Conservation (phyloP, 1,140 invertebrate genomes). For the Drosophila sucinea region DNA sequence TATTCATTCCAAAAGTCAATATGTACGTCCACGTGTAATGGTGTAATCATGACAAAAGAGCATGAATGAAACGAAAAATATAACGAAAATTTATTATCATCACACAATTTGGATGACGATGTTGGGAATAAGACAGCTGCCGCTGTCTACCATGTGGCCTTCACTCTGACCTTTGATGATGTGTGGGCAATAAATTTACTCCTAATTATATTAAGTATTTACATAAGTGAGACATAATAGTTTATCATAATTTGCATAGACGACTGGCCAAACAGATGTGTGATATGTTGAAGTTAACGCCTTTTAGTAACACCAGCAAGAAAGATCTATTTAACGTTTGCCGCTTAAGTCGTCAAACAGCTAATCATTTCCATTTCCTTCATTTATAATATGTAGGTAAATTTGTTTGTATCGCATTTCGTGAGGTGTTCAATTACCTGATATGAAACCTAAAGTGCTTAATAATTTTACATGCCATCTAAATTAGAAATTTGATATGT, state of each 20-base stretch:
- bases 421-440: conserved; percentile 67
- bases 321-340: conserved; percentile 22
- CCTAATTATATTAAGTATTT: conserved; percentile 28
- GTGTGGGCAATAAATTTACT: conserved; percentile 5
- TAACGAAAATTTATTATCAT: conserved; percentile 59
- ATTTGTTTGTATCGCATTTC: conserved; percentile 49
- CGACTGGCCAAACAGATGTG: conserved; percentile 48
- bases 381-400: conserved; percentile 13
- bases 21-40: background rate
- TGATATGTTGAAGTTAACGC: conserved; percentile 51
- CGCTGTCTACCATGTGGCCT: conserved; percentile 36
- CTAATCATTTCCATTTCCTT: conserved; percentile 36
- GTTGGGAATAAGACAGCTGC: conserved; percentile 16
- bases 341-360: conserved; percentile 34
- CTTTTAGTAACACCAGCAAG: conserved; percentile 36
- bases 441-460: conserved; percentile 52
- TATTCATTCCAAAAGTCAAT: conserved; percentile 6
- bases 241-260: conserved; percentile 63
- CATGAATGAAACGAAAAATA: conserved; percentile 39
- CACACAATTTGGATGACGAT: background rate
- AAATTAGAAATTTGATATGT: conserved; percentile 38
- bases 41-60: conserved; percentile 52
- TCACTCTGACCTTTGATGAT: conserved; percentile 52
- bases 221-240: conserved; percentile 55
- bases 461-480: conserved; percentile 45